phyloP scores from a whole-genome alignment of 2,113 vertebrate genomes.

The Rhinichthys klamathensis region DNA sequence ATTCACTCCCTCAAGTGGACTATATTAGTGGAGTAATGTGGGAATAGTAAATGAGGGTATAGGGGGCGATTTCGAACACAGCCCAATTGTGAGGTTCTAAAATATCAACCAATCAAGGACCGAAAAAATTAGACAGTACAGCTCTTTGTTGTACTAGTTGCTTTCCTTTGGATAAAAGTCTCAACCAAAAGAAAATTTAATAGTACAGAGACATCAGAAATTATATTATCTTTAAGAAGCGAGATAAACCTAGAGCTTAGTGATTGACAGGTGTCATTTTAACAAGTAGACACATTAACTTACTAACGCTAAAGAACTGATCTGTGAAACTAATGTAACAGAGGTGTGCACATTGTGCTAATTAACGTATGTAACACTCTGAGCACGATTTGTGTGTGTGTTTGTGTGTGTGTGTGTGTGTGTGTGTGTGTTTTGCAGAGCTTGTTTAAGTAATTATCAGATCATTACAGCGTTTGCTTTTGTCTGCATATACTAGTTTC shows the following conservation, averaged over 20 bases:
- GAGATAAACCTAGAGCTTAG: background rate
- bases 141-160: background rate
- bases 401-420: no score
- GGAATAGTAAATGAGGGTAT: no score
- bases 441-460: background rate
- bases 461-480: background rate
- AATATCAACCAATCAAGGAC: no score
- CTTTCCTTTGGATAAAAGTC: background rate
- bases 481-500: background rate
- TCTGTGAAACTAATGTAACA: background rate
- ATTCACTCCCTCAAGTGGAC: no score
- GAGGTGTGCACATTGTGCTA: background rate
- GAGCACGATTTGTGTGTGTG: background rate
- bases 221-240: background rate
- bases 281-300: background rate
- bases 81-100: no score
- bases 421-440: background rate
- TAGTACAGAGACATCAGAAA: background rate
- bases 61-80: no score
- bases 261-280: conserved; percentile 16
- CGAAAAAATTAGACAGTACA: background rate
- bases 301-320: background rate
- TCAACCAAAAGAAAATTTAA: background rate
- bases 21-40: no score
- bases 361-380: background rate